Conservation (phyloP, 92 coral and sea anemone species). For the Desmophyllum pertusum region DNA sequence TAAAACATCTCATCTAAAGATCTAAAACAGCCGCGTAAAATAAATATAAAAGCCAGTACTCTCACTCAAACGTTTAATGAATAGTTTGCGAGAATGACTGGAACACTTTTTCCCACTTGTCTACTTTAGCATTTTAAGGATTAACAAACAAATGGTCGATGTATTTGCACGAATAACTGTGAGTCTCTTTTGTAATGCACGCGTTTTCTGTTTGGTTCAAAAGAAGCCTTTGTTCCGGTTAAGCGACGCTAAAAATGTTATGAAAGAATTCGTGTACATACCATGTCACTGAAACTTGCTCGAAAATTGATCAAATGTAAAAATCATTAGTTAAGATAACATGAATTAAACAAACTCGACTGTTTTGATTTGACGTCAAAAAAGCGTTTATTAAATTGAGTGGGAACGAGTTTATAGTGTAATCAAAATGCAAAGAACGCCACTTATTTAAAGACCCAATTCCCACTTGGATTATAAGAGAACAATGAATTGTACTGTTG, state of each 20-base stretch:
- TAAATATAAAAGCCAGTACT: not conserved
- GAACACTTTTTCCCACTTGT: not conserved
- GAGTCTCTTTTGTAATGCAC: not conserved
- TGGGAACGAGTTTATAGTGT: not conserved
- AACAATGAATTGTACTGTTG: conserved; percentile 11
- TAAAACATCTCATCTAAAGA: too few species aligned
- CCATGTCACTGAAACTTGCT: not conserved
- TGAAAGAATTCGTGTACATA: not conserved
- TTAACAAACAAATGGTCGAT: not conserved
- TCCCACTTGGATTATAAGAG: conserved; percentile 30
- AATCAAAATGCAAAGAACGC: conserved; percentile 26
- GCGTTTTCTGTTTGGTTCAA: conserved; percentile 11
- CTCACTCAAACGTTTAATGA: not conserved
- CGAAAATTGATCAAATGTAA: not conserved
- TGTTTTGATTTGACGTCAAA: too few species aligned
- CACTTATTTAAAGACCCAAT: conserved; percentile 26
- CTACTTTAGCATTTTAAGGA: not conserved
- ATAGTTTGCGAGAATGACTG: not conserved
- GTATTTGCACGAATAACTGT: not conserved
- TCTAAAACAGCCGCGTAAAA: not conserved
- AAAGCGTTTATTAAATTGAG: not conserved
- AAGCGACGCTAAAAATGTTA: conserved; percentile 21
- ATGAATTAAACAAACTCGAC: not conserved
- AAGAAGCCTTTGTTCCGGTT: conserved; percentile 12
- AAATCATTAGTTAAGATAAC: not conserved